Base-by-base conservation (phyloP, 92 coral and sea anemone species). In the Nematostella vectensis region DNA sequence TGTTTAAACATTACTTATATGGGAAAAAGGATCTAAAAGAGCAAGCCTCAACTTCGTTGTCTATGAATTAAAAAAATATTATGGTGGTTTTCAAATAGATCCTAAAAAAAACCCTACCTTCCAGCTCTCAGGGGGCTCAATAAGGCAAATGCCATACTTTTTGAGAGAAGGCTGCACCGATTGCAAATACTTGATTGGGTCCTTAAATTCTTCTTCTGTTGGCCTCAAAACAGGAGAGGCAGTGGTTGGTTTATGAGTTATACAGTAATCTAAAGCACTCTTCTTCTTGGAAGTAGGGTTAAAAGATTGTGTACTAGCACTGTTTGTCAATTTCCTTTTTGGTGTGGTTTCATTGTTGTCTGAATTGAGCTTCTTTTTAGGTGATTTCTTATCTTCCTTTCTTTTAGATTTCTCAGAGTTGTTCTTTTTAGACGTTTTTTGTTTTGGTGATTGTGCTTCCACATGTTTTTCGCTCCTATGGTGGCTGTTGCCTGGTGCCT, bases 121-220 rank as follows among this genome's bases (percentile, higher is more conserved):
- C 99, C 99, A 93, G 19, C 88, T 72, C 29, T 80, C 82, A 0
- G 99, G 99, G 0, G 99, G 99, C n/a, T 71, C 85, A 31, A 93
- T 49, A 38, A 93, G 74, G 56, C 93, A 93, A 12, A 79, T 74
- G 10, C 99, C 99, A 65, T 74, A 77, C 53, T 65, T 65, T 53
- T 75, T 84, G 17, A 79, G 74, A 3, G 68, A 51, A 4, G 54
- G 22, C 26, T 62, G 59, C 30, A 93, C 80, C 18, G 72, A 71
- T 43, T 82, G 76, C 23, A 93, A 68, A 54, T 93, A 93, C 17
- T 55, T 29, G 20, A 65, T 57, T 13, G 99, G 99, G 42, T 93
- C 81, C 40, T 78, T 79, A 69, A 93, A 93, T 48, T 93, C 99
- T 50, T 74, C 87, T 19, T 93, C 96, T 1, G 76, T 74, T 8